Percentiles rank a stretch among this genome's conserved stretches.
Evolutionary conservation across 2,888 invertebrate species (phyloP).

Genomic region (Heterodera filipjevi): DNA sequence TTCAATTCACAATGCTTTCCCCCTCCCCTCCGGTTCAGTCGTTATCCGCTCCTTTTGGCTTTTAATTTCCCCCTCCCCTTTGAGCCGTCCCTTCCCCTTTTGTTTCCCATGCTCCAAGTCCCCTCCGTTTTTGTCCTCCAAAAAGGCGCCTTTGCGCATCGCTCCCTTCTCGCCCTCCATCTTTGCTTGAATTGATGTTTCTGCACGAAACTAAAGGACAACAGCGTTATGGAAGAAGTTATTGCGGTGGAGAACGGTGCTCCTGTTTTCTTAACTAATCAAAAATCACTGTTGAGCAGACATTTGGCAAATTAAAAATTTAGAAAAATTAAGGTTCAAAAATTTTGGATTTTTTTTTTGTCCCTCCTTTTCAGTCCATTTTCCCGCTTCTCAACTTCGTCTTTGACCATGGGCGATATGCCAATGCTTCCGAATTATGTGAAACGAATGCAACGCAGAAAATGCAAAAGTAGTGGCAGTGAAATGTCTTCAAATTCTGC

Average conservation of each 20-base stretch:
- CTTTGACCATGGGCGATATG: neutral
- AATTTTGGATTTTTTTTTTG: too few relatives aligned
- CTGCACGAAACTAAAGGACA: neutral
- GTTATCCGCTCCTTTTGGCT: too few relatives aligned
- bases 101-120: neutral
- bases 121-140: neutral
- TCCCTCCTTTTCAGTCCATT: neutral
- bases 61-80: neutral
- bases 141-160: neutral
- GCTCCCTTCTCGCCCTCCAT: neutral
- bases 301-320: too few relatives aligned
- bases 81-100: neutral
- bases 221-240: neutral
- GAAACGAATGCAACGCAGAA: neutral
- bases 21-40: too few relatives aligned
- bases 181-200: conserved; percentile 10
- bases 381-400: neutral
- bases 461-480: neutral
- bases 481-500: conserved; percentile 5
- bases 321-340: too few relatives aligned
- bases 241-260: neutral
- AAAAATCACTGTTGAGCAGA: neutral
- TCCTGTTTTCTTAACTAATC: neutral
- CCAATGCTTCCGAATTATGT: neutral
- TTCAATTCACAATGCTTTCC: too few relatives aligned